Conservation (phyloP, 2,113 vertebrate genomes). For the Platanista minor region DNA sequence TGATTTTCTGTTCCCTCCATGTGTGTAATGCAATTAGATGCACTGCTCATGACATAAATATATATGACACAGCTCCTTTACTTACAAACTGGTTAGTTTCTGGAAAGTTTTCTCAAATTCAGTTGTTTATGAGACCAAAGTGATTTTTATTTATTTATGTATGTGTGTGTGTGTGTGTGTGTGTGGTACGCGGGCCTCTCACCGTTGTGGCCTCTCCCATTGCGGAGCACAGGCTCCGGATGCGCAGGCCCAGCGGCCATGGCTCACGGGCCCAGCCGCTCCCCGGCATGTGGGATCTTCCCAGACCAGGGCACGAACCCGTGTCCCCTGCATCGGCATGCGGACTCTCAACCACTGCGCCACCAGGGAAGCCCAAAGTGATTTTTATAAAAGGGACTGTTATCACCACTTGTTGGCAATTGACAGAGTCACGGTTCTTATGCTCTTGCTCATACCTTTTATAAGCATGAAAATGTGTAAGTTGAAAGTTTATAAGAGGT, state of each 20-base stretch:
- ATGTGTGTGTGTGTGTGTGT: no score
- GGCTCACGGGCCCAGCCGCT: no score
- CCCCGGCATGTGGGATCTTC: no score
- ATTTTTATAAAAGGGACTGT: conserved; percentile 4
- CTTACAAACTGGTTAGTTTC: neutral
- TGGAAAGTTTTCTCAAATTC: neutral
- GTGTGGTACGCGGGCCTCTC: no score
- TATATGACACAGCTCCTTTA: neutral
- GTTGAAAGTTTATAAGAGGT: neutral
- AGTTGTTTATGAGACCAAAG: conserved; percentile 22
- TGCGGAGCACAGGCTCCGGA: no score
- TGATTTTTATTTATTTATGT: conserved; percentile 10
- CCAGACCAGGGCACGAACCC: no score
- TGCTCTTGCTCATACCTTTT: neutral
- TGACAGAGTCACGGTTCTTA: neutral
- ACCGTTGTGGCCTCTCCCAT: no score
- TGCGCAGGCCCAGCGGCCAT: no score
- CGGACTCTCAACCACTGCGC: no score
- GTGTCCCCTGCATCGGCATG: no score
- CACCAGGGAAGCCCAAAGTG: no score
- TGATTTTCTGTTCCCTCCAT: neutral
- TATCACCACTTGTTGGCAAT: neutral
- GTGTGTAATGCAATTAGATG: neutral
- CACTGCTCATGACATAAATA: neutral
- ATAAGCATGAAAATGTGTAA: neutral